phyloP scores from a whole-genome alignment of 2,888 invertebrate species.

The Mactromeris polynyma region DNA sequence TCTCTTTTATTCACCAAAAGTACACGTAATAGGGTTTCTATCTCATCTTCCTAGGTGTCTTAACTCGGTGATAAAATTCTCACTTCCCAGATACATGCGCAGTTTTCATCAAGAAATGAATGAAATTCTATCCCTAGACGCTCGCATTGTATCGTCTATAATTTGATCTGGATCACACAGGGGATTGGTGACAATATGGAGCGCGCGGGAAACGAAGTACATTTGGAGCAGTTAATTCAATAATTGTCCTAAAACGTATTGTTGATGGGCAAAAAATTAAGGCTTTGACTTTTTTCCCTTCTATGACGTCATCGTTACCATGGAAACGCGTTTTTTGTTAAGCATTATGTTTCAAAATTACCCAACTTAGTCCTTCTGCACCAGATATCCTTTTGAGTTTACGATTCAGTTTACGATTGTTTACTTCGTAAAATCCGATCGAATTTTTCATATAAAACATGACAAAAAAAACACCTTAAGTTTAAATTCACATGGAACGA shows the following conservation, averaged over 20 bases:
- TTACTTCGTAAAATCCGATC: not conserved
- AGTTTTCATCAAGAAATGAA: not conserved
- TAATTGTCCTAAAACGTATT: not conserved
- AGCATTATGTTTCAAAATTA: not conserved
- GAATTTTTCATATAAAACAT: too few species aligned
- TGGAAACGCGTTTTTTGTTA: not conserved
- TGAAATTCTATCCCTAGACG: conserved; percentile 7
- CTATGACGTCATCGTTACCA: not conserved
- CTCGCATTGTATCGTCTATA: not conserved
- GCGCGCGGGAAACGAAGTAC: not conserved
- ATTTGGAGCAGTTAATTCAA: not conserved
- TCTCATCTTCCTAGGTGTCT: too few species aligned
- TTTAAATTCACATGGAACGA: too few species aligned
- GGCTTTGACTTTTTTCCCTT: not conserved
- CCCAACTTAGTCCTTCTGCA: not conserved
- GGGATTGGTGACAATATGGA: not conserved
- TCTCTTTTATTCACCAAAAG: too few species aligned
- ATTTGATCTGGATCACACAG: not conserved
- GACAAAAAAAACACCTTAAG: too few species aligned
- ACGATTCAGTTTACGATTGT: not conserved
- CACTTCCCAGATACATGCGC: not conserved
- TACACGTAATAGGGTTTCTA: too few species aligned
- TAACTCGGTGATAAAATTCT: not conserved
- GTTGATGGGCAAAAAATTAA: conserved; percentile 6
- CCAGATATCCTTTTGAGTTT: not conserved